phyloP scores from a whole-genome alignment of 2,888 invertebrate species.

The Acanthopleura granulata region DNA sequence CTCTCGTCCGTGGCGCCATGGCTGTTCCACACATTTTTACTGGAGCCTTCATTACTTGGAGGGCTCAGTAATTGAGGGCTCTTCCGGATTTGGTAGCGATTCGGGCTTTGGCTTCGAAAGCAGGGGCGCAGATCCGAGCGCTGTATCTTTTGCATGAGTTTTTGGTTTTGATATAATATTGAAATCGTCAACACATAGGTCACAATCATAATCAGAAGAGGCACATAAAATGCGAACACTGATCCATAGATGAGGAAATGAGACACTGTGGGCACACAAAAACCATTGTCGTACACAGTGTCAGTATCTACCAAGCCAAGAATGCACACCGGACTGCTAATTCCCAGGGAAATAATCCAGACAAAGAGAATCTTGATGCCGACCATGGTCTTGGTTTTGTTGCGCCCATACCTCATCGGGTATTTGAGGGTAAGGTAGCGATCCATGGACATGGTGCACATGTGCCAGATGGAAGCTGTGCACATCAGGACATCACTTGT shows the following conservation, averaged over 20 bases:
- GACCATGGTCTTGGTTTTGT: constrained; percentile 67
- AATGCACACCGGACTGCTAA: constrained; percentile 70
- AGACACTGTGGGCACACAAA: constrained; percentile 56
- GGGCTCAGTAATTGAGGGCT: constrained; percentile 32
- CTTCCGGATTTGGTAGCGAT: not conserved
- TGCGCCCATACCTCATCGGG: constrained; percentile 80
- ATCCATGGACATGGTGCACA: constrained; percentile 74
- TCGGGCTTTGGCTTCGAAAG: not conserved
- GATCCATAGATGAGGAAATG: constrained; percentile 83
- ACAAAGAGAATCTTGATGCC: constrained; percentile 89
- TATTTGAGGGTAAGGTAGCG: constrained; percentile 90
- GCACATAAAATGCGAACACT: constrained; percentile 95
- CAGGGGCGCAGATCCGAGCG: constrained; percentile 40
- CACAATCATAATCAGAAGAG: constrained; percentile 91
- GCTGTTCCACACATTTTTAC: constrained; percentile 19
- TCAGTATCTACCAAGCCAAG: constrained; percentile 56
- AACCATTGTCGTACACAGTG: constrained; percentile 53
- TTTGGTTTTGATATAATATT: constrained; percentile 82
- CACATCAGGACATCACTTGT: constrained; percentile 76
- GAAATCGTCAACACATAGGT: constrained; percentile 93
- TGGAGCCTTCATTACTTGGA: constrained; percentile 37
- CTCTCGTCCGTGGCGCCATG: constrained; percentile 9
- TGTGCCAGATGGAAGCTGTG: constrained; percentile 74
- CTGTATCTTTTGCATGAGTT: constrained; percentile 50
- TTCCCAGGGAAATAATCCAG: constrained; percentile 84